Conservation (phyloP, 2,797 vertebrate species). For the Xerus rutilus region DNA sequence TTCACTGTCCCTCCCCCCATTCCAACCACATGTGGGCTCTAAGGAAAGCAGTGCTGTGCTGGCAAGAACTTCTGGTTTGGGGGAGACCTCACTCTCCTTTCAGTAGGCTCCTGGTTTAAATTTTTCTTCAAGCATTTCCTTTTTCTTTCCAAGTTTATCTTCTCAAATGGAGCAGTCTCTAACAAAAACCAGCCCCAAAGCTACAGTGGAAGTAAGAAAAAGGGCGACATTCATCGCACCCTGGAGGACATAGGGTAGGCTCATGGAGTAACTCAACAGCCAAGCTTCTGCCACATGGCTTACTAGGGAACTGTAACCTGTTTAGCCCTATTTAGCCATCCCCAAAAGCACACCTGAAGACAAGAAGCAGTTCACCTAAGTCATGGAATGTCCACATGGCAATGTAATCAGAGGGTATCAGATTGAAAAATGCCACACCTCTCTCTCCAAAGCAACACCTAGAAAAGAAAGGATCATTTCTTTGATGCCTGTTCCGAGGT, state of each 20-base stretch:
- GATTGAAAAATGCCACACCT: not conserved
- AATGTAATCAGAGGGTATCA: not conserved
- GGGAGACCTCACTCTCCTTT: conserved; percentile 38
- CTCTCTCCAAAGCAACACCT: not conserved
- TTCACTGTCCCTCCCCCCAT: accelerated
- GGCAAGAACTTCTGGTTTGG: not conserved
- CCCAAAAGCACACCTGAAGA: not conserved
- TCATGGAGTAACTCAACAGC: not conserved
- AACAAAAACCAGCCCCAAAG: conserved; percentile 47
- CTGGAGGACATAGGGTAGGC: not conserved
- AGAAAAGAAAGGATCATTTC: not conserved
- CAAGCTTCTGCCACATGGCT: not conserved
- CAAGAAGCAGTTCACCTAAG: not conserved
- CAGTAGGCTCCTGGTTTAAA: not conserved
- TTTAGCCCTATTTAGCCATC: not conserved
- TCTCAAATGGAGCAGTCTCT: not conserved
- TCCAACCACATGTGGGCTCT: not conserved
- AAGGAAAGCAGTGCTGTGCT: not conserved
- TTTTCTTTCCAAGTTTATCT: not conserved
- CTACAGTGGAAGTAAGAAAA: not conserved
- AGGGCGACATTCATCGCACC: not conserved
- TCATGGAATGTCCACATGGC: not conserved
- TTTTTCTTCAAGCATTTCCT: conserved; percentile 23
- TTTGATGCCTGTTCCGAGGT: not conserved
- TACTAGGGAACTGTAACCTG: not conserved